Base-by-base conservation (phyloP, 30 jellyfish, hydroid and myxozoan species). In the Chrysaora quinquecirrha region DNA sequence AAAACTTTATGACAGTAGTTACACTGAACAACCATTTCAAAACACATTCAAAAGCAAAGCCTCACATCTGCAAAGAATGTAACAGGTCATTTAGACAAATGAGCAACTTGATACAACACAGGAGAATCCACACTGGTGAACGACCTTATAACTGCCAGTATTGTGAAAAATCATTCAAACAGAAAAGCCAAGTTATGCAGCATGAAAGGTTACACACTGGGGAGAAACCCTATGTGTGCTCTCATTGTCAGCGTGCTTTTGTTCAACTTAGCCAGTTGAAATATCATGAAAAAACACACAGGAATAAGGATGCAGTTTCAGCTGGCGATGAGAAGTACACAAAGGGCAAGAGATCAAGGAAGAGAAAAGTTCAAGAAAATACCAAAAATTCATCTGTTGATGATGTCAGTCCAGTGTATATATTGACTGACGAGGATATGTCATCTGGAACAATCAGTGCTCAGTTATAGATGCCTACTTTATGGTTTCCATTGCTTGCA, bases 181-280 rank as follows among this genome's bases (percentile, higher is more conserved):
- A 64, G 52, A 64, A 64, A 58, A 64, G 76, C 23, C 76, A 64
- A 22, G 76, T 64, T 4, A 64, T 64, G 76, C 76, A 64, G 52
- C 76, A 64, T 58, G 76, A 64, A 22, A 14, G 76, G 24, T 58
- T 64, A 4, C 76, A 64, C 27, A 64, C 76, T 3, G 76, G 76
- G 2, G 48, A 29, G 27, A 64, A 64, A 58, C 76, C 76, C 4
- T 64, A 64, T 58, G 58, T 24, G 4, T 64, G 76, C 27, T 27
- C 48, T 18, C 50, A 24, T 2, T 64, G 76, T 27, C 76, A 64
- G 52, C 76, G 76, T 21, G 76, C 52, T 24, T 64, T 64, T 64
- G 76, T 64, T 23, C 76, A 64, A 20, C 23, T 64, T 2, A 64
- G 76, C 23, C 76, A 64, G 52, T 16, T 64, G 76, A 29, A 64